Evolutionary conservation across 2,888 invertebrate species (phyloP), one percentile per base, ranked within the genome.

Genomic region (Tipula unca): DNA sequence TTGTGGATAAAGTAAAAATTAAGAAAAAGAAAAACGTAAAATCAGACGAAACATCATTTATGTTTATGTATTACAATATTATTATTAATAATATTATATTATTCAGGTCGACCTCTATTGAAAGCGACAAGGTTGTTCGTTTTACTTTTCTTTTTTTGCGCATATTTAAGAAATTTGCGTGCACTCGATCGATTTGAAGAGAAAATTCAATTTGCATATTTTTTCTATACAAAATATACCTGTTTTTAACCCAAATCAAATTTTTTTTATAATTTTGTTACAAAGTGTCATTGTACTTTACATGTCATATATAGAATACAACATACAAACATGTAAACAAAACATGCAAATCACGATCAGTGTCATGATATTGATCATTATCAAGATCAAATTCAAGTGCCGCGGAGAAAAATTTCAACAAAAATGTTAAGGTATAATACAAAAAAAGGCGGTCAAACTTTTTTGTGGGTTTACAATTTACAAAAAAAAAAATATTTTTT

Each of bases 31-130:
- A 39, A 39, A 48, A n/a, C n/a, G 20, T 10, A 69, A 69, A 69
- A 69, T 69, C 20, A 69, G 69, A 69, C 25, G 25, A 17, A 39
- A 10, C 25, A 69, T 69, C 69, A 69, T 69, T 25, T 69, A 69
- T 25, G 8, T 69, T 25, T 69, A 25, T 69, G 25, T 69, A n/a
- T n/a, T n/a, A n/a, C n/a, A 48, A 4, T 39, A 39, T 48, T 48
- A 69, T 69, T 54, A 54, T 54, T 54, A 17, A 17, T 54, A 17
- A 17, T 54, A 17, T 54, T n/a, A 42, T 42, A 54, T 17, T 69
- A 69, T 69, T 69, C 69, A 69, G 69, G 69, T 69, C 69, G 69
- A 69, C 69, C 69, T 69, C 69, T 69, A 69, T 69, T 69, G 69
- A 69, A 69, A 69, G 69, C 69, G 69, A 69, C 69, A 69, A 69